These are phyloP conservation scores for Pammene aurita DNA, from an alignment of 2,888 invertebrate genomes.

Conservation along the genomic window DNA sequence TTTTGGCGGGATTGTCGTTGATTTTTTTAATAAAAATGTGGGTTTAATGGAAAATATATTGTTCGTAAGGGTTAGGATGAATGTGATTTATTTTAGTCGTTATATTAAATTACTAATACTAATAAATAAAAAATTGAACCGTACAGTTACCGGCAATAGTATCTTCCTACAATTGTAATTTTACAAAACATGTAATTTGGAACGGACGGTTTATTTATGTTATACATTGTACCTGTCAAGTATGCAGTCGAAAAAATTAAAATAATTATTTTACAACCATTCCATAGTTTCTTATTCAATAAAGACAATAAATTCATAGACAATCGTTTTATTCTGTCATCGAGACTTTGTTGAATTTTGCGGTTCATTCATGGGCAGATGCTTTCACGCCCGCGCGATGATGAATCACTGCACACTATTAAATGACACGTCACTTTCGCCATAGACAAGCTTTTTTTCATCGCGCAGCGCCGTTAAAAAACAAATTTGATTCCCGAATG, in stretches of 20 bases:
- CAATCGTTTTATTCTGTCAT: not conserved
- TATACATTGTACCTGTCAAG: too few species aligned
- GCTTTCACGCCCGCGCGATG: slow-evolving; percentile 29
- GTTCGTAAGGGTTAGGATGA: slow-evolving; percentile 4
- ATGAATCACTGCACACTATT: slow-evolving; percentile 41
- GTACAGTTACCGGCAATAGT: too few species aligned
- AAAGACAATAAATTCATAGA: slow-evolving; percentile 2
- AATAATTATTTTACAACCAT: not conserved
- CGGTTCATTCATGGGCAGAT: slow-evolving; percentile 36
- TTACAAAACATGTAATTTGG: too few species aligned
- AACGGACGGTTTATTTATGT: too few species aligned
- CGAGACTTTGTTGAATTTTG: slow-evolving; percentile 18
- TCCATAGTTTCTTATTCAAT: not conserved
- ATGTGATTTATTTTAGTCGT: slow-evolving; percentile 5
- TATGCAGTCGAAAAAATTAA: too few species aligned
- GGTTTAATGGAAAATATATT: slow-evolving; percentile 26
- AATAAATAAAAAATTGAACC: too few species aligned
- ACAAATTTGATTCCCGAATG: slow-evolving; percentile 58
- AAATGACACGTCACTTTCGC: slow-evolving; percentile 38
- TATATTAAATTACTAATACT: too few species aligned
- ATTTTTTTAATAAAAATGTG: slow-evolving; percentile 25
- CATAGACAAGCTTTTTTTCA: slow-evolving; percentile 38
- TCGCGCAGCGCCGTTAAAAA: slow-evolving; percentile 39
- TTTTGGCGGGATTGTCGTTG: slow-evolving; percentile 39
- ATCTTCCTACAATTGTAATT: too few species aligned